Conservation (phyloP, 2,113 vertebrate species). For the Willisornis vidua region DNA sequence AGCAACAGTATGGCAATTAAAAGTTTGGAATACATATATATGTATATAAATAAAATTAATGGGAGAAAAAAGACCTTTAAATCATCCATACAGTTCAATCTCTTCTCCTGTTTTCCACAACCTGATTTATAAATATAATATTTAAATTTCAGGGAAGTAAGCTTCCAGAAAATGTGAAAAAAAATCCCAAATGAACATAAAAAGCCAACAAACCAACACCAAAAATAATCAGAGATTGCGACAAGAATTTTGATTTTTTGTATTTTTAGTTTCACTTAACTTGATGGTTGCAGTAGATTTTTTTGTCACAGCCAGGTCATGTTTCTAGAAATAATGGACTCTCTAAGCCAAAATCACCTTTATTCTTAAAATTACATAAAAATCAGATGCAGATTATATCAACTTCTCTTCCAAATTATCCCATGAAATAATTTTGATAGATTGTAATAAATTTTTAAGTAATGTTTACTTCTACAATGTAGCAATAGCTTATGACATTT, state of each 20-base stretch:
- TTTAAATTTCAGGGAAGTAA: not conserved
- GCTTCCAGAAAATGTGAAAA: not conserved
- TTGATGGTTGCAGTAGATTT: not conserved
- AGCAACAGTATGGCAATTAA: not conserved
- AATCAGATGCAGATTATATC: conserved; percentile 14
- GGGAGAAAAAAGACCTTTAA: not conserved
- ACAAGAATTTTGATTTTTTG: not conserved
- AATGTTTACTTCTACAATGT: conserved; percentile 51
- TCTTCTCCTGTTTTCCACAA: not conserved
- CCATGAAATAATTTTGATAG: conserved; percentile 47
- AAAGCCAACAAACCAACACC: too few relatives aligned
- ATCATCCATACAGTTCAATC: not conserved
- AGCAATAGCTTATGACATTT: conserved; percentile 20
- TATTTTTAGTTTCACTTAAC: not conserved
- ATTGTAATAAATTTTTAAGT: conserved; percentile 65
- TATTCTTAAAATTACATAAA: not conserved
- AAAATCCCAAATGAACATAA: not conserved
- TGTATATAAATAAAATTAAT: not conserved
- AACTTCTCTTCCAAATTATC: conserved; percentile 36
- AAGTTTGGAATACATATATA: not conserved
- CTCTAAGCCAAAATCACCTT: not conserved
- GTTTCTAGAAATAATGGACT: not conserved
- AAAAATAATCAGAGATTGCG: not conserved
- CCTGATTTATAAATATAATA: not conserved
- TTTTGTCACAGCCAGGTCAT: not conserved